Percentiles rank a stretch among this genome's conserved stretches.
phyloP scores from a whole-genome alignment of 2,888 invertebrate species.

The Torymus auratus region DNA sequence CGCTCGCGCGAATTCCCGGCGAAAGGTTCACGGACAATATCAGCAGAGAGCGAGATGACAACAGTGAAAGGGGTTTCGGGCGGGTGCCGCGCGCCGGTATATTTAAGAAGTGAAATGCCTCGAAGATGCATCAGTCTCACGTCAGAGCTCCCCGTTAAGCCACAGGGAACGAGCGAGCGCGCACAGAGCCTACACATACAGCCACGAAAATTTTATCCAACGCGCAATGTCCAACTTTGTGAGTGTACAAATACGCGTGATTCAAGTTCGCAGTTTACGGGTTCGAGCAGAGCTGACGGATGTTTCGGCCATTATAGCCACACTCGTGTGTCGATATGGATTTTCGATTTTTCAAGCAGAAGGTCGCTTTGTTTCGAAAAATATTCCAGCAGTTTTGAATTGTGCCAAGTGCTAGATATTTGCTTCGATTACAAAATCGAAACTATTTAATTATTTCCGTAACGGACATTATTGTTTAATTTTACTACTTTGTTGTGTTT shows the following conservation, averaged over 20 bases:
- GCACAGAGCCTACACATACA: neutral
- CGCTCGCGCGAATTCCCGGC: conserved; percentile 58
- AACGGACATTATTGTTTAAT: too few species aligned
- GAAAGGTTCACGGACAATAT: conserved; percentile 65
- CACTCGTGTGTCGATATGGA: too few species aligned
- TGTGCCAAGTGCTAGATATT: too few species aligned
- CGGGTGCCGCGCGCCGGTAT: conserved; percentile 64
- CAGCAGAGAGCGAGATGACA: conserved; percentile 58
- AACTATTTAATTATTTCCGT: too few species aligned
- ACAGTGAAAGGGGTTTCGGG: conserved; percentile 72
- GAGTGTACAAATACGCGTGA: conserved; percentile 64
- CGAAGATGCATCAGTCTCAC: conserved; percentile 73
- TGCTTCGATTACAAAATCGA: too few species aligned
- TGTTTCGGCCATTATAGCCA: too few species aligned
- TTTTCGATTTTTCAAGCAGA: too few species aligned
- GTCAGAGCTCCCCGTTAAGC: conserved; percentile 33
- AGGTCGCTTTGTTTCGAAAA: too few species aligned
- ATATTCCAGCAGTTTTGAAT: too few species aligned
- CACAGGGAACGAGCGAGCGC: neutral
- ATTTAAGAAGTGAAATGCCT: conserved; percentile 72
- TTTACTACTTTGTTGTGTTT: too few species aligned
- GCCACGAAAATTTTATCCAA: neutral
- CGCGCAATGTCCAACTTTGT: conserved; percentile 67
- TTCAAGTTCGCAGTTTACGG: neutral
- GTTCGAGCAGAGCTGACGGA: too few species aligned